Conservation (phyloP, 2,797 vertebrate genomes). For the Myotis pilosus region DNA sequence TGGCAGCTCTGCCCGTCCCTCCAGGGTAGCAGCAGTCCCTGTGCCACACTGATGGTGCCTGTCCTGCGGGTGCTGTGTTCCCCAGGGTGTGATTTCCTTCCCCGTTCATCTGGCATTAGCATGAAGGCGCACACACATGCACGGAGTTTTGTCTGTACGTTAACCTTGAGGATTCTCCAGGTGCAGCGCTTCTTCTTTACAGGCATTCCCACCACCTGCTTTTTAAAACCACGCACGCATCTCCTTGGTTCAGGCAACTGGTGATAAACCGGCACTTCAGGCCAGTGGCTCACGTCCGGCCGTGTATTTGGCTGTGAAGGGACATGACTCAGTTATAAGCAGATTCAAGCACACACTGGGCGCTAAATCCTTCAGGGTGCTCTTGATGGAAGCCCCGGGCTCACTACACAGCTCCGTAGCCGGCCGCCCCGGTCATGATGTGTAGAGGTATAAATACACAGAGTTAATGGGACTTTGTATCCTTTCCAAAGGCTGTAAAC, state of each 20-base stretch:
- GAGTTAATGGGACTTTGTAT: background rate
- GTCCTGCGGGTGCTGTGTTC: constrained; percentile 47
- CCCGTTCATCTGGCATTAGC: constrained; percentile 26
- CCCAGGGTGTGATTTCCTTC: constrained; percentile 27
- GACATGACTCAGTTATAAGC: constrained; percentile 16
- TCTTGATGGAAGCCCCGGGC: background rate
- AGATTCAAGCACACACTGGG: background rate
- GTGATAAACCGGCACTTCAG: background rate
- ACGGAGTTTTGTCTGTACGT: background rate
- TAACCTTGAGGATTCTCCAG: constrained; percentile 25
- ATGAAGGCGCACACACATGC: background rate
- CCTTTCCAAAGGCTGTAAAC: background rate
- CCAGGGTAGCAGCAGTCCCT: constrained; percentile 19
- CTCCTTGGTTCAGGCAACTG: background rate
- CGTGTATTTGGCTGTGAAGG: background rate
- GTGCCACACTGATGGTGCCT: background rate
- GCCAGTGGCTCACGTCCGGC: accelerated
- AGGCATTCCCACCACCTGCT: background rate
- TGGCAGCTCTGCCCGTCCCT: accelerated
- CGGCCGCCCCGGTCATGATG: background rate
- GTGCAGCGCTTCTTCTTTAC: background rate
- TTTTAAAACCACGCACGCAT: constrained; percentile 23
- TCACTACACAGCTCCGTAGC: constrained; percentile 8
- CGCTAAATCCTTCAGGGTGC: background rate
- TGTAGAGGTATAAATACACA: background rate